These are phyloP conservation scores for Arremon brunneinucha DNA, from an alignment of 2,797 vertebrate species.

Conservation along the genomic window DNA sequence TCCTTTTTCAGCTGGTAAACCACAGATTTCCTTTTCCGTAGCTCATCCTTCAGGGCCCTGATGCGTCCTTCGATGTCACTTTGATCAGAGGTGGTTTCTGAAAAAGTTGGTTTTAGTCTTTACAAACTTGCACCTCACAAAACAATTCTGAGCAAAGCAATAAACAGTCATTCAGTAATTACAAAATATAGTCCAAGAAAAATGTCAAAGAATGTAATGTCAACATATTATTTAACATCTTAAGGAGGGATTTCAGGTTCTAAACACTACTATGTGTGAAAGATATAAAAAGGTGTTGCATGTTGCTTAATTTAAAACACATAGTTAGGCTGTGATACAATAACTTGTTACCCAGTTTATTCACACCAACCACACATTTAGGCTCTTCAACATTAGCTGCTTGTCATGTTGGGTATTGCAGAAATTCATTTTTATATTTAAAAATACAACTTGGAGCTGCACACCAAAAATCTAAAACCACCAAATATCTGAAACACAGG, in stretches of 20 bases:
- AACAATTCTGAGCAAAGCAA: background rate
- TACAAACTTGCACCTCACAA: background rate
- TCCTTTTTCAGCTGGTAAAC: conserved; percentile 94
- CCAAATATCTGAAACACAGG: background rate
- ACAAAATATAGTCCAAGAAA: background rate
- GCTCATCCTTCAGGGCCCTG: conserved; percentile 89
- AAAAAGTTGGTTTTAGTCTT: conserved; percentile 17
- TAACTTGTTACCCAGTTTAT: background rate
- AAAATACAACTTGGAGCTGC: background rate
- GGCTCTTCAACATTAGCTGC: background rate
- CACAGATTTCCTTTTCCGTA: conserved; percentile 89
- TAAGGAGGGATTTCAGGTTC: background rate
- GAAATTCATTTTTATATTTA: background rate
- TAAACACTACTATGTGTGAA: background rate
- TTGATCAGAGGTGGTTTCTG: conserved; percentile 92
- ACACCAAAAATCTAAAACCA: background rate
- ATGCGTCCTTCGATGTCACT: conserved; percentile 95
- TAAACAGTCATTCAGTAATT: background rate
- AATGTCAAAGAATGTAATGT: background rate
- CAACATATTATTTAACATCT: background rate
- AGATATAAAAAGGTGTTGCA: background rate
- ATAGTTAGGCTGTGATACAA: background rate
- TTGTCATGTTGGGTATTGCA: background rate
- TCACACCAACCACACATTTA: background rate
- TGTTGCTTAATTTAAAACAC: background rate